phyloP scores from a whole-genome alignment of 1,140 invertebrate genomes.

The Leptopilina clavipes region DNA sequence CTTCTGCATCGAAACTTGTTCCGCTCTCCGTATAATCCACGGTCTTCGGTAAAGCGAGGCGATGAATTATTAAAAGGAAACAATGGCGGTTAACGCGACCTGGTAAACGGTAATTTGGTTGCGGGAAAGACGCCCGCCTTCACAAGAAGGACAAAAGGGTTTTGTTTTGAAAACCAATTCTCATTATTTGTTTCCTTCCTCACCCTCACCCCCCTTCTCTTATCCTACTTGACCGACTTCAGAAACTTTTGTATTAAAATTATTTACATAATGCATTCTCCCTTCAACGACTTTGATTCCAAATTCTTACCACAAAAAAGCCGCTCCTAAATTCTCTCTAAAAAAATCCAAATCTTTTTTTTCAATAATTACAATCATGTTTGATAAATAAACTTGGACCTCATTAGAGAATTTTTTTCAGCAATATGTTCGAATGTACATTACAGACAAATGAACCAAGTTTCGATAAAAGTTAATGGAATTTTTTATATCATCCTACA shows the following conservation, averaged over 20 bases:
- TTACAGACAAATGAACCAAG: too few species aligned
- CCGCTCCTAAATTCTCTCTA: too few species aligned
- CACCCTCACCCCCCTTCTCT: neutral
- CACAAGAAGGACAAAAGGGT: conserved; percentile 1
- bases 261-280: neutral
- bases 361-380: too few species aligned
- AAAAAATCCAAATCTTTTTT: too few species aligned
- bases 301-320: neutral
- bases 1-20: conserved; percentile 6
- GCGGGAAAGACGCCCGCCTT: conserved; percentile 8
- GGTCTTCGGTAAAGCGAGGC: neutral
- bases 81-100: conserved; percentile 18
- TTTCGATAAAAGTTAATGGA: too few species aligned
- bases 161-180: conserved; percentile 19
- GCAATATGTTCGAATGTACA: too few species aligned
- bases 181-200: neutral
- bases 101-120: conserved; percentile 30
- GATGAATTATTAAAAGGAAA: conserved; percentile 33
- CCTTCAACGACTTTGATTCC: neutral
- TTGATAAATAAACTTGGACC: too few species aligned
- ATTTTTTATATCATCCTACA: too few species aligned
- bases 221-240: neutral
- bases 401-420: too few species aligned
- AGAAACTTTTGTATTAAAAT: neutral
- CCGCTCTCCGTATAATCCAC: neutral